Percentiles rank a stretch among this genome's conserved stretches.
These are phyloP conservation scores for Malurus elegans DNA, from an alignment of 2,113 vertebrate species.

Conservation along the genomic window DNA sequence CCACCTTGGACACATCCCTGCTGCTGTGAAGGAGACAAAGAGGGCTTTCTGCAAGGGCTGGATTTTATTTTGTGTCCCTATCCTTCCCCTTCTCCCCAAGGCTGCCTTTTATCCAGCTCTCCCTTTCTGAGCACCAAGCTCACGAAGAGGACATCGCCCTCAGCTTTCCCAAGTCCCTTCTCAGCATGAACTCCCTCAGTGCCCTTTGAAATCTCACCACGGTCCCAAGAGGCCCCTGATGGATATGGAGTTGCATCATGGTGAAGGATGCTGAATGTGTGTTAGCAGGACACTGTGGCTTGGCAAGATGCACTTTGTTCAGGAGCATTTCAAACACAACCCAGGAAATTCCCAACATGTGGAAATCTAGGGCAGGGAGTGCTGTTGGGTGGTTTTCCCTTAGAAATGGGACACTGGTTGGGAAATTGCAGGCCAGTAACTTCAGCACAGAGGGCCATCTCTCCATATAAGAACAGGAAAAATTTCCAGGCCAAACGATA, in stretches of 20 bases:
- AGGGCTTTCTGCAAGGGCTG: background rate
- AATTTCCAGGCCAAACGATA: background rate
- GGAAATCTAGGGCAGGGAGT: background rate
- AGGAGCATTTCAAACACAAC: background rate
- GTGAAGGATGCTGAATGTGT: background rate
- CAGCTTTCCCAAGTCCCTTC: background rate
- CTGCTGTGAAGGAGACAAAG: conserved; percentile 14
- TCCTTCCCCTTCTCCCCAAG: background rate
- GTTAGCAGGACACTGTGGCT: background rate
- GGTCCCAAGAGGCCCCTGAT: accelerated
- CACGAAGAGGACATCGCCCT: background rate
- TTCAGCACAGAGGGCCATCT: background rate
- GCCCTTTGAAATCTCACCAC: background rate
- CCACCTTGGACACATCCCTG: background rate
- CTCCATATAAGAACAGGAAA: background rate
- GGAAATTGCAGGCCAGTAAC: background rate
- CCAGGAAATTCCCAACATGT: background rate
- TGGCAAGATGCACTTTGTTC: background rate
- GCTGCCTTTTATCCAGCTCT: background rate
- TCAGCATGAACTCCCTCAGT: background rate
- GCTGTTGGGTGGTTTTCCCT: background rate
- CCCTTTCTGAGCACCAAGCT: background rate
- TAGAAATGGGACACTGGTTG: background rate
- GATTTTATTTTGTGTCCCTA: background rate
- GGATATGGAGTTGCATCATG: background rate